Evolutionary conservation across 2,113 vertebrate species (phyloP), one percentile per base, ranked within the genome.

Genomic region (Andinoacara biseriatus): DNA sequence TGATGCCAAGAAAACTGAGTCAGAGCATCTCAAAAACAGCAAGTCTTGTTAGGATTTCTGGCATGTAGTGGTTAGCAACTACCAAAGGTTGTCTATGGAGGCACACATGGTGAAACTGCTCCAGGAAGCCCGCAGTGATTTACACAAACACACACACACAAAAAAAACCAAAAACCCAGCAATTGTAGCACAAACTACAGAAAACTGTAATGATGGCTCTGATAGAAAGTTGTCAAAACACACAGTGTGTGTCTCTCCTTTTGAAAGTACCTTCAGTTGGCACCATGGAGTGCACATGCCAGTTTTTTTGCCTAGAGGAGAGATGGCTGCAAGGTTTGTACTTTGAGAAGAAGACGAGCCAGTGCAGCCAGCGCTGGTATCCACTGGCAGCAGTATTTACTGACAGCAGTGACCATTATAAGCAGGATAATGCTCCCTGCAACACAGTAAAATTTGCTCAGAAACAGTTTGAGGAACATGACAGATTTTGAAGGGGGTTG

Each of bases 61-160:
- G 46, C 67, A 72, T 54, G 67, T 72, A 54, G 67, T 72, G 26
- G 67, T 72, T 72, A 72, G 46, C 31, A 72, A 72, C 43, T 72
- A 72, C 65, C 26, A 52, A 72, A 31, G 46, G 65, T 72, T 72
- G 2, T 72, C 67, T 2, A 54, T 72, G 46, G 46, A 72, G 67
- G 17, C 43, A 54, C 46, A 72, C 2, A 0, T 54, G 46, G 67
- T 72, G 46, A 72, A 72, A 54, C 46, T 72, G 18, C 67, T 54
- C 18, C 10, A 54, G 67, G 67, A 46, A 54, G 0, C 46, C 67
- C 3, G 52, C 31, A 72, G 46, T 54, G 67, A 72, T 52, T 35
- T 35, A 35, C 0, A 9, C 0, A 0, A 43, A 54, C 35, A 35
- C 35, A 35, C 35, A 7, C 0, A 8, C 0, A 0, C 65, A 52